A percentile compares a stretch with the other conserved stretches of the same genome.
Evolutionary conservation across 2,797 vertebrate species (phyloP).

Genomic region (Novumbra hubbsi): DNA sequence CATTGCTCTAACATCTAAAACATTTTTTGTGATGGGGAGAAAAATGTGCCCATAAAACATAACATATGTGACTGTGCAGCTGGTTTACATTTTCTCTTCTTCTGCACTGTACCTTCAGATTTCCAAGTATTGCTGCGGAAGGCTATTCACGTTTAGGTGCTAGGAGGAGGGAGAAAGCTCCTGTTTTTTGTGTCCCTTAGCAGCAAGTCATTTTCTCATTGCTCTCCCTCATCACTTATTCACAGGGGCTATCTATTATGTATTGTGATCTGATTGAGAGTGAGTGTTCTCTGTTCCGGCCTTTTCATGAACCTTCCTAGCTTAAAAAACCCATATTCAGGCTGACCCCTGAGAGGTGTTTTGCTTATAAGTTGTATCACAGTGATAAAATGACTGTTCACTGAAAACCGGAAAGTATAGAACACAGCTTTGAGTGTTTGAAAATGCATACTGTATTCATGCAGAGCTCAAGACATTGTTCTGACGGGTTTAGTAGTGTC

Average conservation of each 20-base stretch:
- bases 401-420: background rate
- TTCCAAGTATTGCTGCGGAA: background rate
- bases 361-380: background rate
- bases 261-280: constrained; percentile 80
- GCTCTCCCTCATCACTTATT: constrained; percentile 76
- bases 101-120: background rate
- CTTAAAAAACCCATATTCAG: background rate
- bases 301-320: constrained; percentile 63
- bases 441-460: background rate
- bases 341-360: background rate
- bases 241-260: constrained; percentile 71
- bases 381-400: background rate
- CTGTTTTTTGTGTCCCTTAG: constrained; percentile 47
- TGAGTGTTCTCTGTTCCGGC: constrained; percentile 74
- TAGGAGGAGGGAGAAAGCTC: background rate
- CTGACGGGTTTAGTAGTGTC: background rate
- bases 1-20: constrained; percentile 2
- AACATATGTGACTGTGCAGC: background rate
- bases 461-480: background rate
- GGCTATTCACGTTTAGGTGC: background rate
- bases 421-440: background rate
- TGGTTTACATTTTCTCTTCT: background rate
- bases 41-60: background rate
- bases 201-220: constrained; percentile 73
- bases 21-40: background rate